Conservation (phyloP, 1,140 invertebrate genomes). For the Drosophila repleta region DNA sequence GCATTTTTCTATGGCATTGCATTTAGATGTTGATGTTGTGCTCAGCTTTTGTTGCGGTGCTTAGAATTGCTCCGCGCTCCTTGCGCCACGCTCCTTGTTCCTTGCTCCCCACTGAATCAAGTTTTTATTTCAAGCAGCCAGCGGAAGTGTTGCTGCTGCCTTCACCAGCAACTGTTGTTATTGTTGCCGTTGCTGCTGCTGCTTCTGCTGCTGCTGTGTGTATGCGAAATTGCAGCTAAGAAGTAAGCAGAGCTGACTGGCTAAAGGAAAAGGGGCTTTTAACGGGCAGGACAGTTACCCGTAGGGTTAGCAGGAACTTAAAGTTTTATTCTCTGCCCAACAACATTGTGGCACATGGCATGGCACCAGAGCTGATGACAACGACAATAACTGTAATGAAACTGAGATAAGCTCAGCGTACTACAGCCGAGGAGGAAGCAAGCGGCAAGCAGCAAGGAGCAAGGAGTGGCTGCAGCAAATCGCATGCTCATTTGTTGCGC, state of each 20-base stretch:
- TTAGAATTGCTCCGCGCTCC: conserved; percentile 51
- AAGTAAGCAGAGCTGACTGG: conserved; percentile 23
- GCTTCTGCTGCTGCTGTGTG: conserved; percentile 27
- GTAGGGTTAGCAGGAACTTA: conserved; percentile 42
- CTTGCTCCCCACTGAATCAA: conserved; percentile 54
- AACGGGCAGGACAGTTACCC: conserved; percentile 14
- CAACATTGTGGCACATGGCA: conserved; percentile 73
- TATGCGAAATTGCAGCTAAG: conserved; percentile 47
- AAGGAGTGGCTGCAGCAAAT: conserved; percentile 50
- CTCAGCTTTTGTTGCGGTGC: conserved; percentile 71
- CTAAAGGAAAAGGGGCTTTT: background rate
- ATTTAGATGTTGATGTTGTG: conserved; percentile 69
- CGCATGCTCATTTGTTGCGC: conserved; percentile 67
- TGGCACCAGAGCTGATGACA: conserved; percentile 66
- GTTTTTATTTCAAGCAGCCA: conserved; percentile 78
- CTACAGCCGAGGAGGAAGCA: background rate
- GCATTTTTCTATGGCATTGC: conserved; percentile 64
- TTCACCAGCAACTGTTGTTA: conserved; percentile 1
- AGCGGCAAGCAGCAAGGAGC: too few species aligned
- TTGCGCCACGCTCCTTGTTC: background rate
- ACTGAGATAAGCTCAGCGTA: conserved; percentile 64
- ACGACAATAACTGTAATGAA: conserved; percentile 78
- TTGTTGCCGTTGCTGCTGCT: conserved; percentile 31
- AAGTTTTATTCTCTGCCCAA: conserved; percentile 63
- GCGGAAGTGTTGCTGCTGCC: conserved; percentile 61